Evolutionary conservation across 2,888 invertebrate species (phyloP), one percentile per base, ranked within the genome.

Genomic region (Panzeria rudis): DNA sequence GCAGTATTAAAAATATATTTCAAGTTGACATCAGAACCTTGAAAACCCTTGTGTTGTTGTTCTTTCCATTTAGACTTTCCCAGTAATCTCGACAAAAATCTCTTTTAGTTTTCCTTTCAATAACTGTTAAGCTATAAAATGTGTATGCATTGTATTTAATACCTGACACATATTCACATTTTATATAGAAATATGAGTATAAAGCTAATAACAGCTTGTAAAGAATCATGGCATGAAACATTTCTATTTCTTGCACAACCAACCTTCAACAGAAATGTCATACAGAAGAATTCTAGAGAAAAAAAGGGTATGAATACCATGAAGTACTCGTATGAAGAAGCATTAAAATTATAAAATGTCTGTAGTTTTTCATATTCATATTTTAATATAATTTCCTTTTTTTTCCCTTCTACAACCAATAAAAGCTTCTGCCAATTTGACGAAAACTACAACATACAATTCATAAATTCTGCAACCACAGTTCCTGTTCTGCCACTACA

Each of bases 81-180:
- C 25, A 76, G 52, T 78, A 68, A 66, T 69, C 62, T 56, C 68
- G 52, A 50, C 9, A 38, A 23, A 56, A 83, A 83, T 75, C 62
- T 79, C 56, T 66, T 78, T 79, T 69, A 69, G 77, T 23, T 62
- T 73, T 83, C 41, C 68, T 68, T 78, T 73, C 68, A 73, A 44
- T 54, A 78, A 52, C 2, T 50, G 23, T 52, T 15, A 52, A 52
- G 52, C 23, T 23, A 11, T 5, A 4, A 23, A 23, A 23, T 23
- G 11, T 11, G 3, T 52, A 4, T 23, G 23, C 3, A 20, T 17
- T 52, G 20, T 52, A 23, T 23, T 52, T 52, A 17, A 23, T 52
- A 13, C 23, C 23, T 23, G 52, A 52, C 52, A 52, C 52, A 52
- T 23, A 23, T 13, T 52, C 50, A 50, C 11, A 20, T 13, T 17